A percentile compares a stretch with the other conserved stretches of the same genome.
Evolutionary conservation across 2,797 vertebrate species (phyloP).

Genomic region (Dicrostonyx torquatus): DNA sequence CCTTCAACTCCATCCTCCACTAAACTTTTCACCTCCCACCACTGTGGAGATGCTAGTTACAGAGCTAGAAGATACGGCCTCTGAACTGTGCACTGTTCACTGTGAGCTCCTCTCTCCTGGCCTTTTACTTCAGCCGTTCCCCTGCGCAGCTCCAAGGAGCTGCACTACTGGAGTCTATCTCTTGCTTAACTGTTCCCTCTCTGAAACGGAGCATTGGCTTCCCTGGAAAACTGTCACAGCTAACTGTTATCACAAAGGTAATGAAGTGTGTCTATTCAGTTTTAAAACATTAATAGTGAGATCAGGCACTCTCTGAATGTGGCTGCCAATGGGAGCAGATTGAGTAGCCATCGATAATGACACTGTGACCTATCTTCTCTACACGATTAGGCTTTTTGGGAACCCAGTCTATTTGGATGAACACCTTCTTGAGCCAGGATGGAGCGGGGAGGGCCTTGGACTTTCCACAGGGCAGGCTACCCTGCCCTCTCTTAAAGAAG

Average conservation of each 20-base stretch:
- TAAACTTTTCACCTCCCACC: no score
- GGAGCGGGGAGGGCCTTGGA: no score
- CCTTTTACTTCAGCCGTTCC: no score
- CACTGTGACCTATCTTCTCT: no score
- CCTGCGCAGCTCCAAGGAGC: background rate
- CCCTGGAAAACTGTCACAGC: background rate
- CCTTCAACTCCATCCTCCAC: background rate
- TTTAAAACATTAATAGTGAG: conserved; percentile 18
- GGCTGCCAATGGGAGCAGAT: no score
- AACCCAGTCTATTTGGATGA: no score
- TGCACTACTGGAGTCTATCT: background rate
- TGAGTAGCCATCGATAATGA: no score
- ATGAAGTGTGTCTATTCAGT: background rate
- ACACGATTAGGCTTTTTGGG: no score
- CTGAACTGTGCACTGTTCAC: background rate
- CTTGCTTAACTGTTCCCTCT: background rate
- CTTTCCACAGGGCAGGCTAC: no score
- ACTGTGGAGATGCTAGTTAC: background rate
- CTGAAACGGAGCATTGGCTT: background rate
- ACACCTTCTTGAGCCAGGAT: no score
- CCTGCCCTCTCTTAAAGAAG: no score
- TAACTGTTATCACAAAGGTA: conserved; percentile 20
- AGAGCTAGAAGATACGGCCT: background rate
- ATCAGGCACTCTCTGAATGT: no score
- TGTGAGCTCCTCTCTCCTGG: background rate